These are phyloP conservation scores for Metopolophium dirhodum DNA, from an alignment of 1,140 invertebrate species.

Conservation along the genomic window DNA sequence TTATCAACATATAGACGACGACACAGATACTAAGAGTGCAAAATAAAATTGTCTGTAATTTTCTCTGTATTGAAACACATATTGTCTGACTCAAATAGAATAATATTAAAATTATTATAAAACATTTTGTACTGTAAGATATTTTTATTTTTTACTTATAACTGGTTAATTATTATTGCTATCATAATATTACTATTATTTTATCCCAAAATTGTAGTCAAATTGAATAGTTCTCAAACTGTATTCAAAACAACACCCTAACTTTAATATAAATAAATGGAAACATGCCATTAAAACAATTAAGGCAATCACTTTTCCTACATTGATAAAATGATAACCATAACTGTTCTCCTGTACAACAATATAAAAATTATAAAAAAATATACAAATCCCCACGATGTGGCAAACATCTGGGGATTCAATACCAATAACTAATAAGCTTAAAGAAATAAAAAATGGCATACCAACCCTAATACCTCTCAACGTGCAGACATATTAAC, in stretches of 20 bases:
- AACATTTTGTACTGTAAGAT: background rate
- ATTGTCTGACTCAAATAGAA: background rate
- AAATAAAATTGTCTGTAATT: background rate
- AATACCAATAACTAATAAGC: too few species aligned
- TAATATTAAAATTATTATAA: background rate
- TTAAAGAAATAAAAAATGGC: too few species aligned
- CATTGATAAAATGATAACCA: too few species aligned
- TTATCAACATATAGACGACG: slow-evolving; percentile 44
- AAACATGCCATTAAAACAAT: too few species aligned
- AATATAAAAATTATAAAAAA: too few species aligned
- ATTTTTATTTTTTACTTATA: background rate
- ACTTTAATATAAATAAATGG: too few species aligned
- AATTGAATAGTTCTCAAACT: background rate
- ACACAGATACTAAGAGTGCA: background rate
- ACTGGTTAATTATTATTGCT: background rate
- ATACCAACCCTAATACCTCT: too few species aligned
- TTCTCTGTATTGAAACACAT: background rate
- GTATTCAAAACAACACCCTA: background rate
- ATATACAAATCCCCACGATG: too few species aligned
- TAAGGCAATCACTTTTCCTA: too few species aligned
- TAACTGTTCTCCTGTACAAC: too few species aligned
- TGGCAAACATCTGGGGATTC: too few species aligned
- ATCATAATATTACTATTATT: background rate
- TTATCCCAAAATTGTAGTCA: background rate
- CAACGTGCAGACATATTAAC: too few species aligned